Conservation (phyloP, 2,888 invertebrate species). For the Phlogophora meticulosa region DNA sequence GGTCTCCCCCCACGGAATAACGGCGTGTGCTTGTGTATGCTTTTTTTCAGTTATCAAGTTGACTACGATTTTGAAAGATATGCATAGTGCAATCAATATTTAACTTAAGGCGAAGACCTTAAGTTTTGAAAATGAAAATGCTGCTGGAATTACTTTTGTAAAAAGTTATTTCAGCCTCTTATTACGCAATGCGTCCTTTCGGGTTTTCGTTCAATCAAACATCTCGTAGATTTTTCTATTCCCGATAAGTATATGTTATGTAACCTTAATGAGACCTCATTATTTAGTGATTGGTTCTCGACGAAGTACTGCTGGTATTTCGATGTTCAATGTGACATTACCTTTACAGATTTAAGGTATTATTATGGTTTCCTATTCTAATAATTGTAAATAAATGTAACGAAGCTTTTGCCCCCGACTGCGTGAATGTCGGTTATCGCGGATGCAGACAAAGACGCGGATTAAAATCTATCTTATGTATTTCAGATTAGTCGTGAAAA, state of each 20-base stretch:
- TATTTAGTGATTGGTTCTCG: slow-evolving; percentile 9
- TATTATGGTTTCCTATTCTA: neutral
- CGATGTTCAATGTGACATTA: neutral
- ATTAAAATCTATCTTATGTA: no score
- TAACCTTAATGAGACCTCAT: slow-evolving; percentile 18
- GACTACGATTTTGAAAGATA: no score
- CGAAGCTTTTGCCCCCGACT: neutral
- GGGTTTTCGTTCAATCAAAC: slow-evolving; percentile 27
- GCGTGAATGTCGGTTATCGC: no score
- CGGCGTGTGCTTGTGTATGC: no score
- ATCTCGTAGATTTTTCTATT: slow-evolving; percentile 22
- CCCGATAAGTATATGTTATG: slow-evolving; percentile 23
- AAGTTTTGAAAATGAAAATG: no score
- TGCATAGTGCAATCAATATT: no score
- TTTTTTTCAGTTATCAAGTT: no score
- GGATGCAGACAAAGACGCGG: no score
- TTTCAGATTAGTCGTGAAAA: no score
- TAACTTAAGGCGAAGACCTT: no score
- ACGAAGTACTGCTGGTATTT: neutral
- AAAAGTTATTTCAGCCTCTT: neutral
- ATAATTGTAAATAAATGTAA: neutral
- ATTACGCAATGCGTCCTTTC: neutral
- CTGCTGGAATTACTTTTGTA: no score
- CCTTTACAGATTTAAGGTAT: neutral
- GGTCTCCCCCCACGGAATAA: no score